Evolutionary conservation across 2,113 vertebrate genomes (phyloP), one percentile per base, ranked within the genome.

Genomic region (Pithys albifrons): DNA sequence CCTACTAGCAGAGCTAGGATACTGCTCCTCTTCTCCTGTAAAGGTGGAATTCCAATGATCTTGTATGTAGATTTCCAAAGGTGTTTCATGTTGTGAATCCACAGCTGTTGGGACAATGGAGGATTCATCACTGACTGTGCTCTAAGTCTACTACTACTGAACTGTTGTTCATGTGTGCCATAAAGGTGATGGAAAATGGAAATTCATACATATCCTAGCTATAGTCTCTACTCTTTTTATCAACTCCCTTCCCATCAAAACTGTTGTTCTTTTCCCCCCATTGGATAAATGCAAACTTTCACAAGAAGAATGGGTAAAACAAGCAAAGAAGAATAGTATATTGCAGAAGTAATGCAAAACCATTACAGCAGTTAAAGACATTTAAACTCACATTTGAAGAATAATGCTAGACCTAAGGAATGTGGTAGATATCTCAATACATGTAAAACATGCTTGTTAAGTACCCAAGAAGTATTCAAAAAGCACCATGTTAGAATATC

Each of bases 1-100:
- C 80, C n/a, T 95, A 61, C 65, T 46, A 45, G 76, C 8, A 82
- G 89, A 86, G 83, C 57, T 92, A 83, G 57, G 65, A 81, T 81
- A 55, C 28, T 67, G 48, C 35, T 96, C 84, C 84, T 96, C 91
- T 94, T 96, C 86, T 16, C 95, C 95, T 49, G 73, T 58, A 52
- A 89, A 91, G 28, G 14, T 13, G 4, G 70, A 52, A 31, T n/a
- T 82, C 93, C 84, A 69, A 6, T 6, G 84, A 24, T 55, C 57
- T n/a, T 46, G 52, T 45, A 76, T 91, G 77, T 91, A 82, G 57
- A 71, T 52, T 82, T 82, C 91, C 84, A 78, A 84, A 84, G 89
- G 39, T 5, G 39, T 48, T 92, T 54, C 19, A 0, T 59, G 55
- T 71, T 72, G 86, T 0, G n/a, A 85, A 23, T 45, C 52, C 52